Conservation (phyloP, 2,888 invertebrate species). For the Plagodis pulveraria region DNA sequence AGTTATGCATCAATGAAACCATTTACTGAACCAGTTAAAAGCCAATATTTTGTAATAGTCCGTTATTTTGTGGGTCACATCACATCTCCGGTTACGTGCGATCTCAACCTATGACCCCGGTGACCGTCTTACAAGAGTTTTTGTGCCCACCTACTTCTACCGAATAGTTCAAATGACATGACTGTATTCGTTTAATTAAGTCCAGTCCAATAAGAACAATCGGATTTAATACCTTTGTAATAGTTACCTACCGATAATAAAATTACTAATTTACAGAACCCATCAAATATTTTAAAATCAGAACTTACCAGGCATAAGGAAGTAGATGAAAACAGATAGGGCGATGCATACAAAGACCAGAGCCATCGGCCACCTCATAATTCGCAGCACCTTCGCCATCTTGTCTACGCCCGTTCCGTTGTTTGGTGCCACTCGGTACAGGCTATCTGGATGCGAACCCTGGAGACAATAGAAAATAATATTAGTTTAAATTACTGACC, state of each 20-base stretch:
- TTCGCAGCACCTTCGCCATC: constrained; percentile 59
- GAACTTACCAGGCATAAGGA: constrained; percentile 78
- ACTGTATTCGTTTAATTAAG: neutral
- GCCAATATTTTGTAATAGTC: constrained; percentile 26
- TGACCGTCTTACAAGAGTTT: constrained; percentile 19
- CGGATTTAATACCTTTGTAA: too few species aligned
- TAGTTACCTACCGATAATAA: too few species aligned
- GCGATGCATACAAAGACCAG: constrained; percentile 74
- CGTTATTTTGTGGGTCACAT: constrained; percentile 26
- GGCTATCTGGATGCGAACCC: constrained; percentile 82
- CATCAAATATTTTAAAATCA: too few species aligned
- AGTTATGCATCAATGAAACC: too few species aligned
- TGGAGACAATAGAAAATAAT: constrained; percentile 48
- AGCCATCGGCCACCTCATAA: constrained; percentile 79
- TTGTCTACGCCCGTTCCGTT: constrained; percentile 52
- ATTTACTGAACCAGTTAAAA: constrained; percentile 22
- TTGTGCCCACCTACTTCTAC: constrained; percentile 19
- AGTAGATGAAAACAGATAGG: constrained; percentile 79
- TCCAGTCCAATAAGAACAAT: too few species aligned
- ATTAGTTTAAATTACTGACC: neutral
- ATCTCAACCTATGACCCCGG: constrained; percentile 26
- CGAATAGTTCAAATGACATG: constrained; percentile 7
- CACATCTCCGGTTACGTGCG: constrained; percentile 24
- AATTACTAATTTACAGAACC: too few species aligned
- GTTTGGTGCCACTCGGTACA: constrained; percentile 71